These are phyloP conservation scores for Leptodactylus fallax DNA, from an alignment of 2,797 vertebrate species.

Conservation along the genomic window DNA sequence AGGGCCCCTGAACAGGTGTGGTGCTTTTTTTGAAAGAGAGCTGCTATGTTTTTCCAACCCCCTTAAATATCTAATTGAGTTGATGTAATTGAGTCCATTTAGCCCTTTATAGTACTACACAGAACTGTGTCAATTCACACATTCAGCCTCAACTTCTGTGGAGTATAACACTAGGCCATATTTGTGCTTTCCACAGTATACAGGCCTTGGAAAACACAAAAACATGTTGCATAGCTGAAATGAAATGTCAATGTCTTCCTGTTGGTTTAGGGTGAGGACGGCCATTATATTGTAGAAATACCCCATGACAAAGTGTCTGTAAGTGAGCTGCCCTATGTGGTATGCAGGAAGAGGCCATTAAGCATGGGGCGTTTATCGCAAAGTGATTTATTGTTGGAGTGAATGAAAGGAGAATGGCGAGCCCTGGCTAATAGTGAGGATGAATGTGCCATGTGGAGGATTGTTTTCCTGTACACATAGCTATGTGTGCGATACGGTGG, in stretches of 20 bases:
- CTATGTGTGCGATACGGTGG: slow-evolving; percentile 1
- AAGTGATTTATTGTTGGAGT: slow-evolving; percentile 52
- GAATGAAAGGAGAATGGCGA: slow-evolving; percentile 24
- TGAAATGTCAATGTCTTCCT: background rate
- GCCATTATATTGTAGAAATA: background rate
- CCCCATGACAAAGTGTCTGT: slow-evolving; percentile 36
- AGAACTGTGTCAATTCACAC: too few relatives aligned
- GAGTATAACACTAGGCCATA: background rate
- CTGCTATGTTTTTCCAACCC: too few relatives aligned
- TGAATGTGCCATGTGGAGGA: background rate
- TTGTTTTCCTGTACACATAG: slow-evolving; percentile 43
- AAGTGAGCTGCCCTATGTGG: background rate
- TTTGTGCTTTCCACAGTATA: too few relatives aligned
- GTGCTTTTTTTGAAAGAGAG: too few relatives aligned
- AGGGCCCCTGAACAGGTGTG: too few relatives aligned
- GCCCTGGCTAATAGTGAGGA: background rate
- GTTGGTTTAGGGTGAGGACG: slow-evolving; percentile 8
- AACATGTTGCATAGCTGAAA: background rate
- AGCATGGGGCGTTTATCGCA: background rate
- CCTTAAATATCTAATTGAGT: too few relatives aligned
- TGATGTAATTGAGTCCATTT: too few relatives aligned
- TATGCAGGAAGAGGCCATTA: slow-evolving; percentile 10
- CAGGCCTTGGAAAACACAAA: background rate
- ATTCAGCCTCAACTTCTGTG: background rate
- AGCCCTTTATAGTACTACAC: too few relatives aligned